A percentile compares a stretch with the other conserved stretches of the same genome.
Evolutionary conservation across 2,797 vertebrate species (phyloP).

Genomic region (Pipistrellus pygmaeus): DNA sequence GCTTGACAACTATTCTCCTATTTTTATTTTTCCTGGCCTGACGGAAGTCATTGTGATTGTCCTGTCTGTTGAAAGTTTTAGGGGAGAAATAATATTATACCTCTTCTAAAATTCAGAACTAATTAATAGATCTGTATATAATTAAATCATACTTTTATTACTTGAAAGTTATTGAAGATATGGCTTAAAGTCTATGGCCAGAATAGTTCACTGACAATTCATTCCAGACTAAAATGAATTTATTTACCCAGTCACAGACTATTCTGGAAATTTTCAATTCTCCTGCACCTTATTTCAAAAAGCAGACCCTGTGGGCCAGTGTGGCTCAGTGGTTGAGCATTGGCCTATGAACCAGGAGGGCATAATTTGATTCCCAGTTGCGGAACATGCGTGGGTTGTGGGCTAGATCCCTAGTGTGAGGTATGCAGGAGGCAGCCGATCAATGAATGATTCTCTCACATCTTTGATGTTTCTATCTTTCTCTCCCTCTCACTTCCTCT

Average conservation of each 20-base stretch:
- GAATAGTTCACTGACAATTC: constrained; percentile 27
- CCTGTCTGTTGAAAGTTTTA: not conserved
- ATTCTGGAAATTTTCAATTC: not conserved
- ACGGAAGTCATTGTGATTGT: not conserved
- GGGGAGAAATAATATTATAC: not conserved
- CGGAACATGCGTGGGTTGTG: too few relatives aligned
- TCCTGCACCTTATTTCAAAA: not conserved
- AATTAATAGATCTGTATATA: not conserved
- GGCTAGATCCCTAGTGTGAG: too few relatives aligned
- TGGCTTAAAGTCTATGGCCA: not conserved
- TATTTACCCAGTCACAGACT: not conserved
- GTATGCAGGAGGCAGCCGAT: too few relatives aligned
- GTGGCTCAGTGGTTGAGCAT: too few relatives aligned
- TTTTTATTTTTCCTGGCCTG: not conserved
- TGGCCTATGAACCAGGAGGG: too few relatives aligned
- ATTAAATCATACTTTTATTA: not conserved
- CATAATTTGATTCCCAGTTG: too few relatives aligned
- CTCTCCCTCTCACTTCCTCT: too few relatives aligned
- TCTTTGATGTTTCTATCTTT: too few relatives aligned
- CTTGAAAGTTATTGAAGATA: not conserved
- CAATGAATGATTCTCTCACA: too few relatives aligned
- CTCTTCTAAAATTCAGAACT: not conserved
- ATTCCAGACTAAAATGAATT: not conserved
- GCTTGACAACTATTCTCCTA: not conserved
- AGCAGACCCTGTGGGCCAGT: not conserved